Evolutionary conservation across 2,888 invertebrate species (phyloP).

Genomic region (Lutraria lutraria): DNA sequence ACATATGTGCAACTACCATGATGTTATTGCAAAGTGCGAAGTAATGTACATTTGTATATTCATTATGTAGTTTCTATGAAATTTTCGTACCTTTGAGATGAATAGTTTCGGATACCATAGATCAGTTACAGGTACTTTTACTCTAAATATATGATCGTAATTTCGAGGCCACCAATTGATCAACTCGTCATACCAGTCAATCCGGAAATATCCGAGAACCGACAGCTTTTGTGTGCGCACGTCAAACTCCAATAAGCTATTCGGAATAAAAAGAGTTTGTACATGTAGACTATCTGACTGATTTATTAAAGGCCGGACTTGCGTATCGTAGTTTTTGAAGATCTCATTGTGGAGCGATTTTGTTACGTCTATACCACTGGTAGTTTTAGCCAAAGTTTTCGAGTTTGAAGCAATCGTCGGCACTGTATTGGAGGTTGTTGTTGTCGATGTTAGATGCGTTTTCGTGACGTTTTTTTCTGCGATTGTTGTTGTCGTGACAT

Average conservation of each 20-base stretch:
- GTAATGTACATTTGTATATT: not conserved
- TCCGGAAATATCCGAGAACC: constrained; percentile 55
- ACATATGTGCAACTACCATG: too few relatives aligned
- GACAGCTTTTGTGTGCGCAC: constrained; percentile 61
- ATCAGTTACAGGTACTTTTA: constrained; percentile 56
- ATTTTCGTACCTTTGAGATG: constrained; percentile 49
- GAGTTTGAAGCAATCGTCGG: not conserved
- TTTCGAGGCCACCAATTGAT: constrained; percentile 46
- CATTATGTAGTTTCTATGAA: not conserved
- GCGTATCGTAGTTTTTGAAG: not conserved
- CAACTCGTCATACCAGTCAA: constrained; percentile 60
- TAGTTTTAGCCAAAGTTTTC: not conserved
- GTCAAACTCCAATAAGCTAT: constrained; percentile 65
- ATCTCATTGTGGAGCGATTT: not conserved
- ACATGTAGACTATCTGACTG: constrained; percentile 19
- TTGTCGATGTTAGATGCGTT: not conserved
- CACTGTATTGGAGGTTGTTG: not conserved
- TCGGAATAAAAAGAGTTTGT: constrained; percentile 44
- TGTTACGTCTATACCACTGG: not conserved
- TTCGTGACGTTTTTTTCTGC: not conserved
- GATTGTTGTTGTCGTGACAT: not conserved
- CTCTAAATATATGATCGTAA: constrained; percentile 33
- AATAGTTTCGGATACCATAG: constrained; percentile 63
- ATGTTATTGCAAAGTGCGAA: too few relatives aligned
- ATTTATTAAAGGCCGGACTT: not conserved